Evolutionary conservation across 1,140 invertebrate genomes (phyloP).

Genomic region (Drosophila ironensis): DNA sequence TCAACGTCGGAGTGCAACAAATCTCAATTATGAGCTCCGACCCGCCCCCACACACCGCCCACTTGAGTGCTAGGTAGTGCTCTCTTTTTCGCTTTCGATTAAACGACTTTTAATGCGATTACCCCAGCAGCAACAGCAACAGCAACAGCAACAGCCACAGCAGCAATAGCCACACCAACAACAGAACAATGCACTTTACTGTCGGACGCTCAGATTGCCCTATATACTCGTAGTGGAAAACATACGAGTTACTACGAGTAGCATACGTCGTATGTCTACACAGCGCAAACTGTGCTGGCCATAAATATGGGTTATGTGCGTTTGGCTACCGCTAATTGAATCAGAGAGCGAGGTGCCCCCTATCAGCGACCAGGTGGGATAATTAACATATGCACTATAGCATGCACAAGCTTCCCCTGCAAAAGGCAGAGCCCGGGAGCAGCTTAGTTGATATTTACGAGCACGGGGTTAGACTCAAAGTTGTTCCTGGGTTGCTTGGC

Average conservation of each 20-base stretch:
- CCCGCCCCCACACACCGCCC: slow-evolving; percentile 1
- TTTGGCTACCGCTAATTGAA: slow-evolving; percentile 71
- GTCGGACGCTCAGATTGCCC: slow-evolving; percentile 51
- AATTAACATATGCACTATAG: slow-evolving; percentile 64
- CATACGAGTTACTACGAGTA: too few relatives aligned
- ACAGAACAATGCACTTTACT: slow-evolving; percentile 68
- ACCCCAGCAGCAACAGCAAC: slow-evolving; percentile 35
- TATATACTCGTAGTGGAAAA: slow-evolving; percentile 10
- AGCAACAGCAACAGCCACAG: too few relatives aligned
- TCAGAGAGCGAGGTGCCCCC: slow-evolving; percentile 46
- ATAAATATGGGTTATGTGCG: slow-evolving; percentile 46
- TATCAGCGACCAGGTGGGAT: slow-evolving; percentile 51
- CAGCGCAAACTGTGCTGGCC: too few relatives aligned
- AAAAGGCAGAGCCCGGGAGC: not conserved
- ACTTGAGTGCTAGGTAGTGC: slow-evolving; percentile 1
- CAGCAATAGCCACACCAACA: too few relatives aligned
- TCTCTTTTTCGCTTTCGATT: slow-evolving; percentile 72
- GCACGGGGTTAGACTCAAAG: slow-evolving; percentile 29
- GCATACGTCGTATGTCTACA: too few relatives aligned
- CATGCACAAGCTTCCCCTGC: slow-evolving; percentile 1
- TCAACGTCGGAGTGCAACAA: slow-evolving; percentile 68
- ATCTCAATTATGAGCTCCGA: slow-evolving; percentile 72
- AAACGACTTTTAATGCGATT: slow-evolving; percentile 79
- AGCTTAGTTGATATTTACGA: slow-evolving; percentile 59
- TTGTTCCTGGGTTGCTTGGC: slow-evolving; percentile 7